Evolutionary conservation across 2,113 vertebrate genomes (phyloP), one percentile per base, ranked within the genome.

Genomic region (Pelecanus crispus): DNA sequence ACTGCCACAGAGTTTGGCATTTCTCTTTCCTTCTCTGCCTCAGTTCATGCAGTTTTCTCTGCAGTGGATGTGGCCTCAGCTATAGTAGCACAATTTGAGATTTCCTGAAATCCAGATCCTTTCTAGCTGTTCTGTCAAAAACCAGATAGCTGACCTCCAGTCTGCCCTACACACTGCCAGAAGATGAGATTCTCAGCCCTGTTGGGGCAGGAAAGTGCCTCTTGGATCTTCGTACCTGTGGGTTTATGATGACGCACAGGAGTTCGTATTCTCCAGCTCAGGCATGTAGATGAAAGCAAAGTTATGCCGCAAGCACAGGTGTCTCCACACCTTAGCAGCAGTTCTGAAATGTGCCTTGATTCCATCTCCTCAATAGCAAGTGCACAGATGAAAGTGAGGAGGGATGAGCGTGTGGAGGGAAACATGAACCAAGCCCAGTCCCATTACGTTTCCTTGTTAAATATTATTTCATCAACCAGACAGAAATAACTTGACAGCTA

Each of bases 391-490:
- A 72, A 92, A 91, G 44, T 45, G n/a, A 24, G 56, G 34, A 71
- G 72, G 38, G 50, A 29, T 94, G 72, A 86, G 81, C 50, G 44
- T 19, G 63, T n/a, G 20, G 55, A 88, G 58, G 78, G 78, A 80
- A 75, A 61, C 12, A 67, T 8, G 40, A 91, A 71, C 67, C 68
- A 52, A 88, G 36, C 3, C 2, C 77, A 86, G 29, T 74, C 44
- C 56, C 56, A 3, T 91, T 93, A 36, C 4, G 0, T 81, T 90
- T 81, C 29, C 2, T 1, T 78, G 52, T 79, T 75, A 50, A 88
- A 84, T 86, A 81, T 79, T 96, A 40, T 94, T 94, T 92, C 86
- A 92, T 71, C 86, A 81, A 21, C 44, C 25, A 67, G 68, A 81
- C 72, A 86, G 86, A 78, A 94, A 67, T 71, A 88, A 83, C 62